These are phyloP conservation scores for Potorous gilbertii DNA, from an alignment of 2,797 vertebrate species.

Conservation along the genomic window DNA sequence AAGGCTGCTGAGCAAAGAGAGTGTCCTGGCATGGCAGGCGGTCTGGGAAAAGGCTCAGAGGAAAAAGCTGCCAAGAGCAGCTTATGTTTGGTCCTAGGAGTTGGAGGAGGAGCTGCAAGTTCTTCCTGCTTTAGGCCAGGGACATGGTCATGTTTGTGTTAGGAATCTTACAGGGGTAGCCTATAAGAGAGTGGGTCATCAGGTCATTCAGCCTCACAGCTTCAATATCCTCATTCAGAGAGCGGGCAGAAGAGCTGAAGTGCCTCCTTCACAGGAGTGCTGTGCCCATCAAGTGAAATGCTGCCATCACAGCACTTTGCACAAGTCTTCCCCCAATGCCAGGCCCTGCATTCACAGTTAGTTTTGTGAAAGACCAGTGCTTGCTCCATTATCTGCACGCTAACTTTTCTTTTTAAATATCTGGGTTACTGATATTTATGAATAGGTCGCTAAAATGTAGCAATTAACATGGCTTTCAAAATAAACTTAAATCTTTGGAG, in stretches of 20 bases:
- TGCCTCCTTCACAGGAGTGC: fast-evolving
- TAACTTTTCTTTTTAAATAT: background rate
- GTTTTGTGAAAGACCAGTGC: background rate
- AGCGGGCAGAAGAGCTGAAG: background rate
- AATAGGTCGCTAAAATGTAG: background rate
- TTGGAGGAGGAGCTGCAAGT: background rate
- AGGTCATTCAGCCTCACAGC: background rate
- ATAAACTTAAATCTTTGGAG: background rate
- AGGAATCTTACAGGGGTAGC: background rate
- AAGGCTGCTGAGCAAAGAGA: background rate
- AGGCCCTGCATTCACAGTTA: background rate
- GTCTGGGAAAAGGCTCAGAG: too few relatives aligned
- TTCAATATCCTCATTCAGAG: background rate
- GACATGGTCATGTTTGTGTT: background rate
- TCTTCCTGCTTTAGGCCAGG: background rate
- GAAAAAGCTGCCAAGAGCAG: too few relatives aligned
- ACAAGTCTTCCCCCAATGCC: background rate
- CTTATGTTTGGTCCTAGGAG: too few relatives aligned
- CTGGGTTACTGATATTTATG: background rate
- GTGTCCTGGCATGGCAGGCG: fast-evolving
- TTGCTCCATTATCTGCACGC: too few relatives aligned
- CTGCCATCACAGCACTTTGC: background rate
- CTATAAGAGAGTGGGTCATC: background rate
- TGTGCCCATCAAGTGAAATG: too few relatives aligned
- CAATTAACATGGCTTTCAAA: background rate